Evolutionary conservation across 2,113 vertebrate species (phyloP), one percentile per base, ranked within the genome.

Genomic region (Romanogobio albipinnatus): DNA sequence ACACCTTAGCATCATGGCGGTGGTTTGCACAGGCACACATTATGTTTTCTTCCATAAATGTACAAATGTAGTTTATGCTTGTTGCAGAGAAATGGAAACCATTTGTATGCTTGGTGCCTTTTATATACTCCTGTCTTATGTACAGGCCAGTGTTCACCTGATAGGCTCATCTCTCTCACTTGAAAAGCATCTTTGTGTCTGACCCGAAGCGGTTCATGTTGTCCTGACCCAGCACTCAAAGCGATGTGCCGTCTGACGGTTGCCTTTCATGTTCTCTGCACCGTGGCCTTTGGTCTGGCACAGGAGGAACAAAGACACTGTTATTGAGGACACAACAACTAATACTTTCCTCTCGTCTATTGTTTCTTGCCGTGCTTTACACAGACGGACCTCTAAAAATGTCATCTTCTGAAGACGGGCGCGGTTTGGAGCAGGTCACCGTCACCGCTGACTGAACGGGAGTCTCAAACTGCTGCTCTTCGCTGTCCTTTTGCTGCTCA

Each of bases 221-320:
- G 76, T 79, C 56, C 76, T 79, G 76, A 79, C 56, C 56, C 56
- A 79, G 76, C 33, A 17, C 76, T 78, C 53, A n/a, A 24, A 58
- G 33, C 1, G 15, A 33, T 36, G 4, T 5, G 36, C 9, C n/a
- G 1, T 39, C 66, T 19, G 66, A 70, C 17, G 33, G 33, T 17
- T 26, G 47, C 33, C 74, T 76, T 53, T 76, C 74, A 51, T 53
- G 47, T 53, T 53, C 47, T 19, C 14, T 51, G 47, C 73, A 1
- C 24, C 6, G 26, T 53, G 74, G 24, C 74, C 47, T 76, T 76
- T 76, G 66, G 17, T 70, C 66, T 3, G 47, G 24, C 24, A 9
- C 47, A 26, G 3, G 17, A 14, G 45, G 47, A 75, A 76, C 73
- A 47, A 75, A 29, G 13, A 29, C 13, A 1, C n/a, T 51, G 24